These are phyloP conservation scores for Daktulosphaira vitifoliae DNA, from an alignment of 1,140 invertebrate species.

Conservation along the genomic window DNA sequence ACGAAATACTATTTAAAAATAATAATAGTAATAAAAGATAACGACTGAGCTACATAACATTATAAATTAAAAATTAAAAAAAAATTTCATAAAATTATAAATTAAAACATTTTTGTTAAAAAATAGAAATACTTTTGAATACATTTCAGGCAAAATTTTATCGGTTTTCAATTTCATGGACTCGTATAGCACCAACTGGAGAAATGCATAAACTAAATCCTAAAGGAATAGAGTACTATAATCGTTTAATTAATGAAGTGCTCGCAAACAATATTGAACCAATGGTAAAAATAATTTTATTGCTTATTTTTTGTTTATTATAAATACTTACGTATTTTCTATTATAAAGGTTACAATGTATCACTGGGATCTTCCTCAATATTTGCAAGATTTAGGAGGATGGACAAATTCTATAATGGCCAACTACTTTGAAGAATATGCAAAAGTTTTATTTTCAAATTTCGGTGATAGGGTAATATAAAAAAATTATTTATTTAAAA, in stretches of 20 bases:
- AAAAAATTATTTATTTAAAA: background rate
- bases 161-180: conserved; percentile 58
- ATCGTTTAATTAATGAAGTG: conserved; percentile 46
- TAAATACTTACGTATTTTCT: too few species aligned
- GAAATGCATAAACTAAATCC: conserved; percentile 49
- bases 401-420: conserved; percentile 52
- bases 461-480: conserved; percentile 46
- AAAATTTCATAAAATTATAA: too few species aligned
- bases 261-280: conserved; percentile 47
- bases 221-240: conserved; percentile 49
- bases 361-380: conserved; percentile 50
- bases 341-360: conserved; percentile 46
- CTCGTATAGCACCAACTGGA: conserved; percentile 53
- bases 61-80: background rate
- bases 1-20: too few species aligned
- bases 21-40: too few species aligned
- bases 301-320: too few species aligned
- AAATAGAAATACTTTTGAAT: too few species aligned
- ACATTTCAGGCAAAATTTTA: conserved; percentile 47
- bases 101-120: too few species aligned
- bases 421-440: conserved; percentile 50
- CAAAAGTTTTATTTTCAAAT: conserved; percentile 47
- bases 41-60: too few species aligned
- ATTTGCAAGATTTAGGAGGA: conserved; percentile 51
- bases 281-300: conserved; percentile 45